Evolutionary conservation across 2,797 vertebrate genomes (phyloP).

Genomic region (Hemitrygon akajei): DNA sequence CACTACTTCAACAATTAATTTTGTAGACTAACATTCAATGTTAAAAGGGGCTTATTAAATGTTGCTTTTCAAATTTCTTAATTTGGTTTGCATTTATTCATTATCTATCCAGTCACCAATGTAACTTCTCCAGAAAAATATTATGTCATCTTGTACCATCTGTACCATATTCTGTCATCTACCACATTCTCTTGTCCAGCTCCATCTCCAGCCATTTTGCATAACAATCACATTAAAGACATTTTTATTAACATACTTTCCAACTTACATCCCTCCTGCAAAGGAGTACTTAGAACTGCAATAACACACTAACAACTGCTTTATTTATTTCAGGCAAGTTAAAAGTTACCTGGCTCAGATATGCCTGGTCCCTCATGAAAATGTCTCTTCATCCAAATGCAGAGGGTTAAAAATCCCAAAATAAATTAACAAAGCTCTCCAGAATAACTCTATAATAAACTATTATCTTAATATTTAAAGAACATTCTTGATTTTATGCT

Average conservation of each 20-base stretch:
- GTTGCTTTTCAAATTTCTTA: background rate
- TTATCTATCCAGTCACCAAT: background rate
- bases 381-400: background rate
- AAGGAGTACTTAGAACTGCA: background rate
- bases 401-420: background rate
- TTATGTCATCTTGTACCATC: background rate
- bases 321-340: background rate
- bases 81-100: background rate
- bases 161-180: no score
- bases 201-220: no score
- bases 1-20: no score
- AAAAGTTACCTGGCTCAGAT: background rate
- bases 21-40: no score
- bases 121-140: background rate
- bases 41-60: background rate
- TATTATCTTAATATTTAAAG: no score
- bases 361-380: background rate
- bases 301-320: background rate
- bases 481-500: background rate
- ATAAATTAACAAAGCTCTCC: background rate
- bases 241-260: background rate
- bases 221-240: background rate
- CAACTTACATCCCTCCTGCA: background rate
- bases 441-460: background rate
- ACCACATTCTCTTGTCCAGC: background rate